Evolutionary conservation across 2,797 vertebrate species (phyloP), one percentile per base, ranked within the genome.

Genomic region (Fratercula arctica): DNA sequence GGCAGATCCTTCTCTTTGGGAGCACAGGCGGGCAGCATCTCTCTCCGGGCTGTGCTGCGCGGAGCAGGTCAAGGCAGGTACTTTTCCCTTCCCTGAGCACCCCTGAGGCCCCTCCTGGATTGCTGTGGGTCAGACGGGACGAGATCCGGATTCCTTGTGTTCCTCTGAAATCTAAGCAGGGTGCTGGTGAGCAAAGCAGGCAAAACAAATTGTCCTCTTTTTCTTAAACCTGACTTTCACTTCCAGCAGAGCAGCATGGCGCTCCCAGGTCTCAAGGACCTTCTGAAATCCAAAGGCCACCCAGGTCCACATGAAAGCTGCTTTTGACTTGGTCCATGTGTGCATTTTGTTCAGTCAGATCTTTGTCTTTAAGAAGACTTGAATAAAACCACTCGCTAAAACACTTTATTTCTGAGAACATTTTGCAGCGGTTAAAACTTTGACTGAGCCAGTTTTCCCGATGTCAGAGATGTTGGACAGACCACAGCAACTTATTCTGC

Each of bases 391-490:
- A 26, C 7, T 75, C 9, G 16, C 15, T 33, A 33, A 66, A 92
- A 53, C 43, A 2, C 17, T 73, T 23, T 50, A 3, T 43, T 74
- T 66, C 59, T 76, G 41, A 81, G 75, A 93, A 35, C 11, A 43
- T 87, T 95, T 68, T 92, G 43, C 33, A 59, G 51, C 39, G 13
- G n/a, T 87, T 92, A 77, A 93, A 93, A 73, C 84, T 80, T 93
- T 14, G 24, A 78, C 64, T 74, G 91, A 95, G 53, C 25, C 26
- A 54, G 23, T 73, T 92, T 96, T 81, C 57, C 75, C 2, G 13
- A 26, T 14, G 14, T 84, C 60, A 17, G 14, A n/a, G 35, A 25
- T 79, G 87, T 56, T 70, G 93, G 48, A 76, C 70, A 85, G 90
- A 95, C 50, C 35, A 45, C 10, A 78, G 56, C 54, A 61, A 67